Base-by-base conservation (phyloP, 2,888 invertebrate genomes). In the Catotricha subobsoleta region DNA sequence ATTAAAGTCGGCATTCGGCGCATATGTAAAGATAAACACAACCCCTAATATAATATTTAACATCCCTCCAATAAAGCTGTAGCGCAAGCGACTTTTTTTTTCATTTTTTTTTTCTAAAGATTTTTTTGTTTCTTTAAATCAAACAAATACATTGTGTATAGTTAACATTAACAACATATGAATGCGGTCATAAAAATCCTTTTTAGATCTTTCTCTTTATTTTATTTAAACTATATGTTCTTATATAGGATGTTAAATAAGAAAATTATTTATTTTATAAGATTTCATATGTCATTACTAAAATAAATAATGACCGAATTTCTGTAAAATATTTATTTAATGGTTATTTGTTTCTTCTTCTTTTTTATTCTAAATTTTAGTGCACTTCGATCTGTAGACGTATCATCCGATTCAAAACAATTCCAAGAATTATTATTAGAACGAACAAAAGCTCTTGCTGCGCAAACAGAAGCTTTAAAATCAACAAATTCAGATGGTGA, bases 311-410 rank as follows among this genome's bases (percentile, higher is more conserved):
- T 23, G 25, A 6, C 6, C 36, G 10, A 37, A 37, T n/a, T 20
- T 6, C 10, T 12, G 3, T 20, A 21, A 21, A 18, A 34, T 19
- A 10, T 28, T n/a, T 21, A 34, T n/a, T 20, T 21, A 34, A n/a
- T 34, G 34, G 21, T 34, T 20, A 31, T 2, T 9, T 39, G 4
- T 40, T 16, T 40, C n/a, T 34, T 29, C 18, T 45, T 44, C 41
- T 45, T 61, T 60, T 61, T 68, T 62, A 23, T 3, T 15, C 25
- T 25, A 25, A 25, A 25, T 25, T 25, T 2, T 70, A 80, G 80
- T 62, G 74, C 81, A 57, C 68, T 83, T 54, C 76, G 81, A 58
- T 76, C 83, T 41, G 72, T 83, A 52, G 87, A 88, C 59, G 71
- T 80, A 51, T 71, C 73, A 49, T 65, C 67, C 45, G 63, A 62